Percentiles rank a stretch among this genome's conserved stretches.
phyloP scores from a whole-genome alignment of 2,888 invertebrate species.

The Nezara viridula region DNA sequence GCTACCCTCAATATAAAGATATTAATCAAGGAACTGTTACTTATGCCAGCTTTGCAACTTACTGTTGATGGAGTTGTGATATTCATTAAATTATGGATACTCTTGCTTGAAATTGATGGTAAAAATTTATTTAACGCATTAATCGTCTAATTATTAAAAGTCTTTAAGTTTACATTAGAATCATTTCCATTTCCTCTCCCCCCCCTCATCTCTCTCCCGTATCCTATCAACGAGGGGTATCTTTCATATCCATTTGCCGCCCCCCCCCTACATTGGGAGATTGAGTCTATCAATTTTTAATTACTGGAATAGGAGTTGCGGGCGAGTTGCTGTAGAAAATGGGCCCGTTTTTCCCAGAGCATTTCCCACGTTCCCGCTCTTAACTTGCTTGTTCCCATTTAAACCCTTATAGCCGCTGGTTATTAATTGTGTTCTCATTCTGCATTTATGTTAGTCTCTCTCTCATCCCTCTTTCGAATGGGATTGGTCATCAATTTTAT shows the following conservation, averaged over 20 bases:
- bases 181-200: not conserved
- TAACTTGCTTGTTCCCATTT: not conserved
- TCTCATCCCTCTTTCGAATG: not conserved
- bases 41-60: too few relatives aligned
- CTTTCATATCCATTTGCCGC: not conserved
- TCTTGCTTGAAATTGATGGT: too few relatives aligned
- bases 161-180: not conserved
- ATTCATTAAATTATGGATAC: too few relatives aligned
- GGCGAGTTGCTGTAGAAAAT: not conserved
- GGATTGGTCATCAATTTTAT: not conserved
- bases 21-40: too few relatives aligned
- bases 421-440: not conserved
- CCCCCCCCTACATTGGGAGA: not conserved
- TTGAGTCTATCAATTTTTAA: conserved; percentile 8
- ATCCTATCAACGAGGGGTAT: not conserved
- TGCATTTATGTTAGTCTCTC: not conserved
- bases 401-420: not conserved
- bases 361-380: not conserved
- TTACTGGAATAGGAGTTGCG: conserved; percentile 13
- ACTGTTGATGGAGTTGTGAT: too few relatives aligned
- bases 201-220: not conserved
- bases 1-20: too few relatives aligned
- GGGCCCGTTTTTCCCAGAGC: not conserved
- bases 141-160: not conserved
- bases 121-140: too few relatives aligned